Evolutionary conservation across 2,797 vertebrate genomes (phyloP).

Genomic region (Tauraco hartlaubi): DNA sequence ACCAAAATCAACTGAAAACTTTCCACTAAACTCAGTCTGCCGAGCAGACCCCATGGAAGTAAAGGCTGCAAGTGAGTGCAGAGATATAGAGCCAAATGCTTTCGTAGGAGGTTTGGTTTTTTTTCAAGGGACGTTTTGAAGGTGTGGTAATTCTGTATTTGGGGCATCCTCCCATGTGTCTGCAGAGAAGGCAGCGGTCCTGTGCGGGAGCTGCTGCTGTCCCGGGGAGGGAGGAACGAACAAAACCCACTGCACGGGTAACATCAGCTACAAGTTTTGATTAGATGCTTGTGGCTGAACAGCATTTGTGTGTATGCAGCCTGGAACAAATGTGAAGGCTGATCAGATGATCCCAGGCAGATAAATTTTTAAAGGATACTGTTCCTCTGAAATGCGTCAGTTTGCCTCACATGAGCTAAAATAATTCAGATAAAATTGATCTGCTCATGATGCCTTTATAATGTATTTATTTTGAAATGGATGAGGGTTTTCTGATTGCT

Average conservation of each 20-base stretch:
- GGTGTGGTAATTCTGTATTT: background rate
- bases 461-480: background rate
- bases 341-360: background rate
- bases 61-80: background rate
- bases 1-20: background rate
- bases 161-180: background rate
- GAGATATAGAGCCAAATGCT: background rate
- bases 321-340: background rate
- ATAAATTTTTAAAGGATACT: background rate
- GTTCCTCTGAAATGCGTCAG: background rate
- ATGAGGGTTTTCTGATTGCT: background rate
- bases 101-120: background rate
- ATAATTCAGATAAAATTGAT: constrained; percentile 19
- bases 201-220: background rate
- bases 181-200: background rate
- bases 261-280: background rate
- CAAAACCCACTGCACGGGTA: background rate
- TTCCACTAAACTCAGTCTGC: background rate
- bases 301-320: background rate
- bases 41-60: background rate
- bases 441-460: background rate
- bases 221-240: background rate
- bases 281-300: background rate
- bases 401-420: background rate
- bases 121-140: background rate